These are phyloP conservation scores for Mythimna albipuncta DNA, from an alignment of 2,888 invertebrate genomes.

Conservation along the genomic window DNA sequence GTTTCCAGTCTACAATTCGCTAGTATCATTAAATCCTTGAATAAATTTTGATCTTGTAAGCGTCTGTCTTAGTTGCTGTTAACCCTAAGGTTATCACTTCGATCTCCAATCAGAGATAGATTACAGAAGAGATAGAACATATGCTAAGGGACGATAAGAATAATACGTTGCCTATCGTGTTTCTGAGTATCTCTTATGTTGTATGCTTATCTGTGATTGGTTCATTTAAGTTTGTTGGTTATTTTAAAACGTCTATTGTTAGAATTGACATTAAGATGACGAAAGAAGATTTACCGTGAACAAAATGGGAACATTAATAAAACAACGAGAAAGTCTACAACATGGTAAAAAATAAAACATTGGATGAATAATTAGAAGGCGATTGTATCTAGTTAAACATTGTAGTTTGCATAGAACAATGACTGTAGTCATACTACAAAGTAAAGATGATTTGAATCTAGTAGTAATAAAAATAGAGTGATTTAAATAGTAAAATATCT, in stretches of 20 bases:
- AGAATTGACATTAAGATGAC: not conserved
- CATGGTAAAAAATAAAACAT: not conserved
- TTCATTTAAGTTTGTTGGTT: not conserved
- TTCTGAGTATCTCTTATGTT: slow-evolving; percentile 38
- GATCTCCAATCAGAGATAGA: slow-evolving; percentile 50
- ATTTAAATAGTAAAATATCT: not conserved
- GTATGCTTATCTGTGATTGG: slow-evolving; percentile 27
- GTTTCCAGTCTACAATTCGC: too few species aligned
- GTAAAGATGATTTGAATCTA: not conserved
- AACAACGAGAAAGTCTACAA: not conserved
- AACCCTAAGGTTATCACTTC: slow-evolving; percentile 41
- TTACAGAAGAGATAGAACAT: slow-evolving; percentile 48
- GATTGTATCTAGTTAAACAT: not conserved
- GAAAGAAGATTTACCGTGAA: not conserved
- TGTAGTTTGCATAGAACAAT: slow-evolving; percentile 7
- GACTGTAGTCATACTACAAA: not conserved
- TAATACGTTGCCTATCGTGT: slow-evolving; percentile 51
- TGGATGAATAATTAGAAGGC: not conserved
- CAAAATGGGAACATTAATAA: not conserved
- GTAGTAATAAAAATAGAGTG: not conserved
- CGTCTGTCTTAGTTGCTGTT: slow-evolving; percentile 1
- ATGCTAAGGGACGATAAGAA: slow-evolving; percentile 43
- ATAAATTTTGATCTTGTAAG: not conserved
- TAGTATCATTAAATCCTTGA: not conserved
- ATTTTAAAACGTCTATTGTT: slow-evolving; percentile 9